Evolutionary conservation across 2,888 invertebrate species (phyloP), one percentile per base, ranked within the genome.

Genomic region (Nebria salina): DNA sequence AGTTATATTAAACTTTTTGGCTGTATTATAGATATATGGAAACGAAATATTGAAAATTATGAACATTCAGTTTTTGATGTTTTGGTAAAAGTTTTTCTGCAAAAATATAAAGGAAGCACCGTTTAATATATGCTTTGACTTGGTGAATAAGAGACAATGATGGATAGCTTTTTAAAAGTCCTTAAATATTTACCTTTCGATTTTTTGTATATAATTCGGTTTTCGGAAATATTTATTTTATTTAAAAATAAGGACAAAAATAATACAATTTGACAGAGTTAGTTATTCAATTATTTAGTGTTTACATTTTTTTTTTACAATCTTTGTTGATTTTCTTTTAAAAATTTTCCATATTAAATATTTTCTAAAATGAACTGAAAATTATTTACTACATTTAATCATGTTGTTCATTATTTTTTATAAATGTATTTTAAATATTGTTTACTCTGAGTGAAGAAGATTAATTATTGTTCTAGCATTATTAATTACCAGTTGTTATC

Each of bases 31-130:
- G 77, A 77, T 72, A 77, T 77, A 68, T 77, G 72, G 65, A 72
- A 77, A 77, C 54, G 72, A 77, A 72, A 77, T 72, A 77, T 77
- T 77, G 72, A 26, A 77, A 77, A 77, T 54, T 72, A 77, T 77
- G 72, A 77, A 77, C 77, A 77, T 77, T 77, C 72, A 72, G 72
- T 34, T 77, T 54, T 54, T 77, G 72, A 77, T 72, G 77, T 72
- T 72, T 77, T 54, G 26, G 26, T 25, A 34, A 72, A 72, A 72
- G 54, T 77, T 54, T 54, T 54, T 54, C 54, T 13, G 54, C 26
- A 43, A 8, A 72, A 77, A 54, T 54, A 54, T 54, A 54, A 54
- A 54, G 13, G 6, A 54, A 8, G 54, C 4, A 8, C 54, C 54
- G 54, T 11, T 54, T 54, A 54, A 54, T 54, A 54, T 54, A 54